Conservation (phyloP, 2,113 vertebrate genomes). For the Entelurus aequoreus region DNA sequence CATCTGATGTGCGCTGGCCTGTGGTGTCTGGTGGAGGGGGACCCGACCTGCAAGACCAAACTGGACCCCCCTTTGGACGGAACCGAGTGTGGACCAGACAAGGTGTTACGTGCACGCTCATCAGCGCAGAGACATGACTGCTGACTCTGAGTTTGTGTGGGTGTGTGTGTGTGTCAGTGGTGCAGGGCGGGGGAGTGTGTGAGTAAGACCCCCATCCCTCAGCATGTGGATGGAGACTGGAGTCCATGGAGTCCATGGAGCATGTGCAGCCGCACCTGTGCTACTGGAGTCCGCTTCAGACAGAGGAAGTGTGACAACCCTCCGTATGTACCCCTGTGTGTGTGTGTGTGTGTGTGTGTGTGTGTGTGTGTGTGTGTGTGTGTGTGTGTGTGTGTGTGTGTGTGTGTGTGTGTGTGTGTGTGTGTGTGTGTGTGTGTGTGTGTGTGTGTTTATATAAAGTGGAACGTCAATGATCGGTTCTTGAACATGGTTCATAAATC, state of each 20-base stretch:
- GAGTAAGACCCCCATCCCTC: slow-evolving; percentile 92
- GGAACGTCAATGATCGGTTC: too few species aligned
- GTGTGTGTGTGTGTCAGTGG: slow-evolving; percentile 80
- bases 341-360: background rate
- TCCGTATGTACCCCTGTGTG: slow-evolving; percentile 77
- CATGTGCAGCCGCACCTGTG: slow-evolving; percentile 93
- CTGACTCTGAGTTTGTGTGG: slow-evolving; percentile 22
- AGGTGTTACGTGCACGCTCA: slow-evolving; percentile 72
- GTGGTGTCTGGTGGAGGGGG: slow-evolving; percentile 95
- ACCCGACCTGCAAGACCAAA: slow-evolving; percentile 92
- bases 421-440: too few species aligned
- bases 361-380: too few species aligned
- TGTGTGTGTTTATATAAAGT: too few species aligned
- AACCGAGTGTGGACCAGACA: slow-evolving; percentile 94
- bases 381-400: too few species aligned
- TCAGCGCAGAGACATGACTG: background rate
- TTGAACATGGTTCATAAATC: too few species aligned
- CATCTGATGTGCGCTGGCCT: slow-evolving; percentile 82
- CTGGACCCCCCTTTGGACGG: slow-evolving; percentile 95
- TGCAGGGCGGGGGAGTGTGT: slow-evolving; percentile 92
- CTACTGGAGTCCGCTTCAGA: slow-evolving; percentile 88
- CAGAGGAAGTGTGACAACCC: slow-evolving; percentile 98
- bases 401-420: too few species aligned
- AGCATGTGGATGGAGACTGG: slow-evolving; percentile 96
- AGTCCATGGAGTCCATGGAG: slow-evolving; percentile 90